Base-by-base conservation (phyloP, 2,113 vertebrate species). In the Colossoma macropomum region DNA sequence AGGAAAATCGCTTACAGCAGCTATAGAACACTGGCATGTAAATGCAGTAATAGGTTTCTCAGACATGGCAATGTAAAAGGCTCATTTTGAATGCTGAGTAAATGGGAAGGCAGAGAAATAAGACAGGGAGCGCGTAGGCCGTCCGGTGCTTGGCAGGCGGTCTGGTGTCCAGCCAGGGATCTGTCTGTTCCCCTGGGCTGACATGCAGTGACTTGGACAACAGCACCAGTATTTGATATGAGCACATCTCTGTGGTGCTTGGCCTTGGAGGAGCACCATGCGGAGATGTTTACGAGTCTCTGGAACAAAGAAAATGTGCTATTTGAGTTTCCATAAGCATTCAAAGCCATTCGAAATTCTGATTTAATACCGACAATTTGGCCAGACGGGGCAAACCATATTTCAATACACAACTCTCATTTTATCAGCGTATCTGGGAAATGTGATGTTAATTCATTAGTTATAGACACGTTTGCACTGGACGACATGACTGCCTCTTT, bases 221-320 rank as follows among this genome's bases (percentile, higher is more conserved):
- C 62, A 68, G 75, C 65, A 60, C 62, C 75, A 88, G 82, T 62
- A 78, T 79, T 73, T 75, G 63, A 84, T 75, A 62, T 60, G 68
- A 82, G 80, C 60, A 56, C 83, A 78, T 83, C 70, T 70, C 79
- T 73, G 86, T 79, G 79, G 81, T 75, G 56, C 83, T 84, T 89
- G 85, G 84, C 81, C 38, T 79, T 59, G 82, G 68, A 41, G 50
- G 27, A 84, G 59, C 69, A 82, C 60, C 87, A 85, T 56, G 84
- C 86, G 68, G 89, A 86, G 84, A 77, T 81, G 84, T 89, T 88
- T 89, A 88, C 48, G 87, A 85, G 83, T 60, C 71, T 74, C 79
- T 45, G 68, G 72, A 83, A 88, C 25, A 70, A 80, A 60, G 73
- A 71, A 80, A 56, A 34, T 75, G 60, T 80, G 85, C 75, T n/a